phyloP scores from a whole-genome alignment of 2,888 invertebrate genomes.

The Drosophila kuntzei region DNA sequence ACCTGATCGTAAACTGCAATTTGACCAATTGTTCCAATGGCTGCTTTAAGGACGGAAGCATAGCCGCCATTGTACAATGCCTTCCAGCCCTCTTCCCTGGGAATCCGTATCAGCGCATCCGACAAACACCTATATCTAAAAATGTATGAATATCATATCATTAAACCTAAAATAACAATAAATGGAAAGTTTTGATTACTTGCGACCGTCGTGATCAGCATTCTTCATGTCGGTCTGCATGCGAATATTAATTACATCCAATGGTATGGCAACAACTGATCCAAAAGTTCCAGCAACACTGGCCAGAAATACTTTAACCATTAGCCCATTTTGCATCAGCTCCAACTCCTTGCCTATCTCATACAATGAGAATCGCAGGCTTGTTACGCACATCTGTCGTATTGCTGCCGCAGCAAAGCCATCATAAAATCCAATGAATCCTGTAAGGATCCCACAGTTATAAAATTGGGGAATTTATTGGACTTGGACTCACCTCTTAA shows the following conservation, averaged over 20 bases:
- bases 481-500: slow-evolving; percentile 24
- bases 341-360: slow-evolving; percentile 34
- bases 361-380: slow-evolving; percentile 51
- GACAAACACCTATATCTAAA: slow-evolving; percentile 44
- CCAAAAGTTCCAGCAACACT: slow-evolving; percentile 40
- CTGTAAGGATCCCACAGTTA: background rate
- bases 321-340: slow-evolving; percentile 16
- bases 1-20: slow-evolving; percentile 60
- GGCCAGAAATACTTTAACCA: slow-evolving; percentile 39
- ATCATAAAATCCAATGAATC: slow-evolving; percentile 54
- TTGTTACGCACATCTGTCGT: slow-evolving; percentile 50
- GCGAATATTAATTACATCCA: slow-evolving; percentile 56
- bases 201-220: slow-evolving; percentile 20
- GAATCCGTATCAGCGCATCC: slow-evolving; percentile 47
- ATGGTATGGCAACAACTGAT: slow-evolving; percentile 44
- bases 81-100: slow-evolving; percentile 48
- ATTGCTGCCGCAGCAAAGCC: slow-evolving; percentile 52
- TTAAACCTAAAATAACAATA: too few relatives aligned
- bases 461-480: background rate
- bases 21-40: slow-evolving; percentile 48
- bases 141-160: too few relatives aligned
- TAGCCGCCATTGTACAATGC: slow-evolving; percentile 44
- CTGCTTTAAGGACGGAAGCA: slow-evolving; percentile 44
- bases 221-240: slow-evolving; percentile 62
- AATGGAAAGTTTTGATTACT: slow-evolving; percentile 22